phyloP scores from a whole-genome alignment of 2,888 invertebrate genomes.

The Creontiades dilutus region DNA sequence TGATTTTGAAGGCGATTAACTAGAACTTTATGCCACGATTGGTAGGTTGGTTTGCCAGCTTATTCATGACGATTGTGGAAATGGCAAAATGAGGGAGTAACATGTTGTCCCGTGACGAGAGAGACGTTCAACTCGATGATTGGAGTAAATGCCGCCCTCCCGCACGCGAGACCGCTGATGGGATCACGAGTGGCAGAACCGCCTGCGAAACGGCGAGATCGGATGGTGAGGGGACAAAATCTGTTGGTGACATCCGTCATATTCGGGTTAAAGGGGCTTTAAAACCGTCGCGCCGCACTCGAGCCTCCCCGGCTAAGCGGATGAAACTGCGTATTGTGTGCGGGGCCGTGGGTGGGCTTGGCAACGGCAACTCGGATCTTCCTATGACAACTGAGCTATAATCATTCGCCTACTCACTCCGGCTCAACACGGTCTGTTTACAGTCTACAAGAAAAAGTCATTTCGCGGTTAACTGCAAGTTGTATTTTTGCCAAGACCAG shows the following conservation, averaged over 20 bases:
- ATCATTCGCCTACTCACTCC: neutral
- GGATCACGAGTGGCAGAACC: neutral
- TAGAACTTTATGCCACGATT: too few relatives aligned
- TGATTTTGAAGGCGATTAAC: too few relatives aligned
- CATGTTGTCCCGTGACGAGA: neutral
- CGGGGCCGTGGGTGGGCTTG: neutral
- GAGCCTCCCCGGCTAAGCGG: slow-evolving; percentile 18
- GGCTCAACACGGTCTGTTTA: neutral
- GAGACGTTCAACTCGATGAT: neutral
- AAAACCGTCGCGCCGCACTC: neutral
- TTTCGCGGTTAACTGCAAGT: neutral
- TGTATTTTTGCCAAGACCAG: neutral
- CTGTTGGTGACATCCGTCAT: slow-evolving; percentile 47
- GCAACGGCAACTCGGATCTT: neutral
- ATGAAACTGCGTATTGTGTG: slow-evolving; percentile 30
- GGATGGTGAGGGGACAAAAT: neutral
- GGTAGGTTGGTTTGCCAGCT: too few relatives aligned
- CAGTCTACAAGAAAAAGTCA: neutral
- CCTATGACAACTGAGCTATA: neutral
- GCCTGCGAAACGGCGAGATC: neutral
- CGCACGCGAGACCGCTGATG: neutral
- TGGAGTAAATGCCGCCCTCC: neutral
- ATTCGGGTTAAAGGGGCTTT: slow-evolving; percentile 14
- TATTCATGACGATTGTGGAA: too few relatives aligned
- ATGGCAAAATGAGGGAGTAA: neutral